Evolutionary conservation across 1,140 invertebrate species (phyloP), one percentile per base, ranked within the genome.

Genomic region (Trichonephila clavipes): DNA sequence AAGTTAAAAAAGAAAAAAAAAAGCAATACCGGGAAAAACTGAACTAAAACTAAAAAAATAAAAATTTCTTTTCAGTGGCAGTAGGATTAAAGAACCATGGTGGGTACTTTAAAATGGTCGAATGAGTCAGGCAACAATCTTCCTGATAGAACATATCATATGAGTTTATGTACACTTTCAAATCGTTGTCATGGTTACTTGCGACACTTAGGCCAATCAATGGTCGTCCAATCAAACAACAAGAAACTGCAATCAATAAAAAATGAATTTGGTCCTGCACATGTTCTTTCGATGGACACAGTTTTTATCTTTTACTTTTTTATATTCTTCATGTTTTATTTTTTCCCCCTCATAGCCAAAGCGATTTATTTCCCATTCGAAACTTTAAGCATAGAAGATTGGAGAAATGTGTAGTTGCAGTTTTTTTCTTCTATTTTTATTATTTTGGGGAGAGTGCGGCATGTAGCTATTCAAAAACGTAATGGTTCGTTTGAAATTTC

Each of bases 221-320:
- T 90, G 88, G 88, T 10, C 24, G 28, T 66, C 88, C 88, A 90
- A 90, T 90, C 88, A 90, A 21, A 90, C 88, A 81, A 59, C 88
- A 90, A 90, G 44, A 28, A 66, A 51, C n/a, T 28, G 40, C 88
- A 90, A 90, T 81, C 88, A 90, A 90, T 90, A 90, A 90, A 81
- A 90, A 81, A 90, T 77, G 88, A 81, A 90, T 90, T 90, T 24
- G 40, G 51, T 90, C n/a, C 69, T 16, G 40, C 28, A 72, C n/a
- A 28, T 77, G 51, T 28, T 21, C 59, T 61, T 87, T 28, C 69
- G 14, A 77, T 61, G n/a, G 88, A 88, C 51, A 44, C 69, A n/a
- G 34, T 90, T 90, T 90, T 90, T 24, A 24, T 19, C 58, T 88
- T 69, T 66, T 90, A 81, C 58, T 81, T 28, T 88, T 66, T 40